Conservation (phyloP, 64 coral and sea anemone species). For the Montipora sp. region DNA sequence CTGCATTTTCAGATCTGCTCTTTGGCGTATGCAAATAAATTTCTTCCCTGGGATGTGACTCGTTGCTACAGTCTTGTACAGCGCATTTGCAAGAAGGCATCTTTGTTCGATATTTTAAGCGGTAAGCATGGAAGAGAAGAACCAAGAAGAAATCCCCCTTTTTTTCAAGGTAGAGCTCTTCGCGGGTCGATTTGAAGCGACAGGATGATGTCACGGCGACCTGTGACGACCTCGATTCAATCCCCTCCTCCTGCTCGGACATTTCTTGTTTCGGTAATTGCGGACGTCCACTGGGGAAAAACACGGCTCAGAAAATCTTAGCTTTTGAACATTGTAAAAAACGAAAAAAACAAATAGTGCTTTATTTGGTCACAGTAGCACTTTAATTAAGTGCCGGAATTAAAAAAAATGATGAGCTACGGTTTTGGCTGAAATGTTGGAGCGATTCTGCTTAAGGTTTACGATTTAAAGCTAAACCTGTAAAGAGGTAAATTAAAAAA, state of each 20-base stretch:
- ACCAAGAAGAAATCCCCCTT: neutral
- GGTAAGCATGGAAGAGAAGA: neutral
- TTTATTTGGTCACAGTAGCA: slow-evolving; percentile 7
- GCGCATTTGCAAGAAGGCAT: neutral
- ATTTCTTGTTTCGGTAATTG: slow-evolving; percentile 1
- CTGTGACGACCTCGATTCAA: neutral
- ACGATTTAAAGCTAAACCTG: no score
- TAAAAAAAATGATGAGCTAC: no score
- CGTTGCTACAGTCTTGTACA: slow-evolving; percentile 18
- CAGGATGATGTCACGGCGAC: neutral
- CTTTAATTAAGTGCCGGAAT: neutral
- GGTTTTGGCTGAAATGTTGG: no score
- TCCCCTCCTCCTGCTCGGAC: neutral
- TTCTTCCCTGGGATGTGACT: neutral
- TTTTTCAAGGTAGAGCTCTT: neutral
- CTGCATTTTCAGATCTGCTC: neutral
- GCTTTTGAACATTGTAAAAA: neutral
- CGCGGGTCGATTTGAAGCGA: neutral
- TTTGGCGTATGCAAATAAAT: slow-evolving; percentile 13
- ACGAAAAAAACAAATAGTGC: neutral
- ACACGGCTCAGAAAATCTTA: neutral
- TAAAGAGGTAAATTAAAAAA: no score
- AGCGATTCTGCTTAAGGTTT: no score
- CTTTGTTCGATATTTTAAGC: neutral
- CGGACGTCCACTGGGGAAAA: neutral